Evolutionary conservation across 1,140 invertebrate genomes (phyloP), one percentile per base, ranked within the genome.

Genomic region (Coptotermes formosanus): DNA sequence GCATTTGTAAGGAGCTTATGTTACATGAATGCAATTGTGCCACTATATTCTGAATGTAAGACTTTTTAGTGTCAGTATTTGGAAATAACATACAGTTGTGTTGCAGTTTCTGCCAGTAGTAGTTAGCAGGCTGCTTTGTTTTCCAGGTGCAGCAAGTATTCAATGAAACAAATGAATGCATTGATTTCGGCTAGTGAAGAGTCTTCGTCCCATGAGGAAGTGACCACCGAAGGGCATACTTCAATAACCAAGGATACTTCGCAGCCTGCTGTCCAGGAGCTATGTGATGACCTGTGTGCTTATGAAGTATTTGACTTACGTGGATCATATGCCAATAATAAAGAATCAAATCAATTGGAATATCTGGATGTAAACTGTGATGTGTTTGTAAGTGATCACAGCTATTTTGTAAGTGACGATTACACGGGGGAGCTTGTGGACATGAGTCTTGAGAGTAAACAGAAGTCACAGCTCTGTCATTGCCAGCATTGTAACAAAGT

Each of bases 91-190:
- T 48, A 16, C 16, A 16, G 48, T 48, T 12, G 16, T 12, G 48
- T 48, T 55, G 19, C 19, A 55, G 52, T 55, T 55, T 48, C n/a
- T 75, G 64, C 64, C 64, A 75, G 16, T 30, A 75, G 64, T 14
- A 75, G 30, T 75, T 30, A 75, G 9, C 64, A 75, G n/a, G n/a
- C 7, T n/a, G n/a, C 64, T 75, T 75, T 75, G n/a, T 75, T 75
- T 75, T 75, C 64, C 64, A 75, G 64, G 64, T 75, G 64, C 64
- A 75, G 64, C 64, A 75, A 75, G 25, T 75, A 75, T 75, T 75
- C 64, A 75, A 30, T n/a, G 64, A 75, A 75, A 75, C 64, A 75
- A 30, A n/a, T 75, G 25, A 75, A 11, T 75, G 64, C n/a, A 16
- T 75, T 75, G 64, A 75, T 6, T 25, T 75, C 64, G 9, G 7